Conservation (phyloP, 1,140 invertebrate genomes). For the Drosophila leontia region DNA sequence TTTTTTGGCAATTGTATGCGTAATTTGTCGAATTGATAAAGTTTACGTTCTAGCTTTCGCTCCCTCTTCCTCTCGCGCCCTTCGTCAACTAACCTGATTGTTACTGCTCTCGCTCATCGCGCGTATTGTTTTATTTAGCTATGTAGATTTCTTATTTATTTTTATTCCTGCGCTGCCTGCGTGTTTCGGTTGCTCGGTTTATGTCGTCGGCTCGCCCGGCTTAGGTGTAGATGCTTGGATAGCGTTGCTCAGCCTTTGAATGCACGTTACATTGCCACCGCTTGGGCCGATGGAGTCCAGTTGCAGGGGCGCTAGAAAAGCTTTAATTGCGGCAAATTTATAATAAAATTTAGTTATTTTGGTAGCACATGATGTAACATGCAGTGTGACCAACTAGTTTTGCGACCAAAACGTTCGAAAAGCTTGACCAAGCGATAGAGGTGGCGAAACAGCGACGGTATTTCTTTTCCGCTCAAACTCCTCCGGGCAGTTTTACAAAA, state of each 20-base stretch:
- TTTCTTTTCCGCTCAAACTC: too few relatives aligned
- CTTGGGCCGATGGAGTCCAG: conserved; percentile 3
- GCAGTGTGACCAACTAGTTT: conserved; percentile 7
- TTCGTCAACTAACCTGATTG: conserved; percentile 67
- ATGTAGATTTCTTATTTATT: conserved; percentile 31
- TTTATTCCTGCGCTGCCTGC: conserved; percentile 25
- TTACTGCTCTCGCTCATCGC: conserved; percentile 72
- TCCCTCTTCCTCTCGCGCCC: conserved; percentile 2
- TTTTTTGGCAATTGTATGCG: conserved; percentile 35
- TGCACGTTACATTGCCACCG: conserved; percentile 17
- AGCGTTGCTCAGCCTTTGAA: conserved; percentile 5
- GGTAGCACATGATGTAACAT: conserved; percentile 57
- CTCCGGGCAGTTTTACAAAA: too few relatives aligned
- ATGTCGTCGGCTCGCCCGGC: conserved; percentile 8
- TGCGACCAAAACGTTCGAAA: neutral
- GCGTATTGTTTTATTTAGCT: conserved; percentile 47
- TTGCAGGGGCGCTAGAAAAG: conserved; percentile 11
- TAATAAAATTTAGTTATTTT: conserved; percentile 35
- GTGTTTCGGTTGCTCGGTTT: conserved; percentile 11
- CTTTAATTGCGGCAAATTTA: conserved; percentile 25
- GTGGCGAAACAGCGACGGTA: too few relatives aligned
- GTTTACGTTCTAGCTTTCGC: neutral
- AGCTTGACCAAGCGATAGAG: neutral
- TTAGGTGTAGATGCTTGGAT: conserved; percentile 15
- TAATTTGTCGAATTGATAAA: conserved; percentile 38